Base-by-base conservation (phyloP, 2,113 vertebrate species). In the Chaetodon auriga region DNA sequence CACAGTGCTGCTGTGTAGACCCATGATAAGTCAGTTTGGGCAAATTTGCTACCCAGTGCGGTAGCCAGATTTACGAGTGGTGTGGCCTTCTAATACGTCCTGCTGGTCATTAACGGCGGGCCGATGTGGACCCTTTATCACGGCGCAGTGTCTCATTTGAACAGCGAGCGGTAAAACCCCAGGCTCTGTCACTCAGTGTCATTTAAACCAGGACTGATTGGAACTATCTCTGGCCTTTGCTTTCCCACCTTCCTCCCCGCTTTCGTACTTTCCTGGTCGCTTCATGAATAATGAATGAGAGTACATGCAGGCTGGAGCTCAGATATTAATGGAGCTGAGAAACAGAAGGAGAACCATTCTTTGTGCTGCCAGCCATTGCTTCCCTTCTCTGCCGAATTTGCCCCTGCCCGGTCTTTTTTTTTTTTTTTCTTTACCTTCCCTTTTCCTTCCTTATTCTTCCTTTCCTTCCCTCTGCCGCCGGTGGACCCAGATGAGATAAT, bases 221-320 rank as follows among this genome's bases (percentile, higher is more conserved):
- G 97, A 96, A 94, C 95, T 95, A 93, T 83, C 85, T 92, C 95
- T 97, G 97, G 97, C 97, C 97, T 97, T 97, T 96, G 96, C 96
- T 96, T 97, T 95, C 93, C 83, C 80, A 85, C 90, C 92, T 90
- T 90, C 89, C 83, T 91, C 89, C 82, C 85, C 23, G 80, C 91
- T 90, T 65, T 82, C 76, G 63, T 80, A 85, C 82, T 65, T 96
- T 95, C 95, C 96, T 96, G 96, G 96, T 92, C 93, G 95, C 87
- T 93, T 95, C 95, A 98, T 99, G 97, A 99, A 99, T 99, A 98
- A 98, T 98, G 96, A 97, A 98, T 98, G 97, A 97, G 95, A 95
- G 96, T 96, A 95, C 95, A 96, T 95, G 95, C 96, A 95, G 92
- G 91, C 89, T 93, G 85, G 94, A 95, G 90, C 94, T 89, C 93